Percentiles rank a stretch among this genome's conserved stretches.
Conservation (phyloP, 2,113 vertebrate genomes). For the Poecile atricapillus region DNA sequence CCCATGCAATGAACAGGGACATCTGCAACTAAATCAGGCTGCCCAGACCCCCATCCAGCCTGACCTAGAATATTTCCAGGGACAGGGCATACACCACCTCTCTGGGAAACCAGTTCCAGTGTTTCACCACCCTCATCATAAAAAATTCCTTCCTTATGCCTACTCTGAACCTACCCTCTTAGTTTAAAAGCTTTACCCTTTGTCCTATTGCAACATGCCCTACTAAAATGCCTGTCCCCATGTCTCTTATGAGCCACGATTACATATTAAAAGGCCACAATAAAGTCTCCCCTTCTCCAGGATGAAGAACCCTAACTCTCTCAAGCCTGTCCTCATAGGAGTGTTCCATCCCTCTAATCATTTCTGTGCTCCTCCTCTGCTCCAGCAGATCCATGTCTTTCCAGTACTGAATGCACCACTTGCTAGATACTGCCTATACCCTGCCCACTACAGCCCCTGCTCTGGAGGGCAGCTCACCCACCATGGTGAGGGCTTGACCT, state of each 20-base stretch:
- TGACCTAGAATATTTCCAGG: neutral
- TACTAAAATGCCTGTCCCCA: neutral
- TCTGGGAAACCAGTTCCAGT: neutral
- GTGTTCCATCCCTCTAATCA: neutral
- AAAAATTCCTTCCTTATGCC: neutral
- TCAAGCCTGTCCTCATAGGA: neutral
- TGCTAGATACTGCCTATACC: neutral
- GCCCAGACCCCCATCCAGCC: neutral
- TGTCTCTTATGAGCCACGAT: neutral
- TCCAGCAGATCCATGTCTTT: neutral
- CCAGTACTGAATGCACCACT: accelerated
- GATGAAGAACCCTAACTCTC: neutral
- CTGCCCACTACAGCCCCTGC: neutral
- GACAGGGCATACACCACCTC: neutral
- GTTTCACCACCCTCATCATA: neutral
- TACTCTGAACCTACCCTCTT: neutral
- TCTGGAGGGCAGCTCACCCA: neutral
- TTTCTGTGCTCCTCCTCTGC: neutral
- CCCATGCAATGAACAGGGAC: neutral
- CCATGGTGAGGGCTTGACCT: neutral
- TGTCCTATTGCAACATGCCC: neutral
- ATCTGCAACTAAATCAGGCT: neutral
- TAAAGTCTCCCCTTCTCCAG: neutral
- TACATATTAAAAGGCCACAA: neutral
- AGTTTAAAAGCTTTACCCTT: neutral